These are phyloP conservation scores for Drepana falcataria DNA, from an alignment of 2,888 invertebrate genomes.

Conservation along the genomic window DNA sequence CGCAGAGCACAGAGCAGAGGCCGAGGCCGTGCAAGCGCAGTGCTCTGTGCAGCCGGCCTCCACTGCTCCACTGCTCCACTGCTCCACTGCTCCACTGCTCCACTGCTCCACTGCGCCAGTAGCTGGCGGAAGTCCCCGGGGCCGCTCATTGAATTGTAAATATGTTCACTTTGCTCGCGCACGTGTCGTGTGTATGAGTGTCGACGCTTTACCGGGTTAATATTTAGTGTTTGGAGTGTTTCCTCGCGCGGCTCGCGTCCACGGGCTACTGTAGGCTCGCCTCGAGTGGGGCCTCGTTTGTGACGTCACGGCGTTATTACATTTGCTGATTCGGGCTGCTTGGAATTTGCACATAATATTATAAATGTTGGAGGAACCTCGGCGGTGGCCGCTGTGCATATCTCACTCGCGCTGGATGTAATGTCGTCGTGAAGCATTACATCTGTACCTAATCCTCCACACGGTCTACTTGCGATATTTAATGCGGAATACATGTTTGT, in stretches of 20 bases:
- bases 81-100: too few relatives aligned
- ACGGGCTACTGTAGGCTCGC: background rate
- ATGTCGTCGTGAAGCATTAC: constrained; percentile 17
- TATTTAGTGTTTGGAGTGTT: constrained; percentile 1
- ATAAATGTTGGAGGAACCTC: constrained; percentile 17
- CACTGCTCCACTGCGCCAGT: too few relatives aligned
- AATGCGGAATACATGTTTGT: background rate
- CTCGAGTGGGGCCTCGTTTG: constrained; percentile 12
- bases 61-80: too few relatives aligned
- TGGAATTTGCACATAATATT: constrained; percentile 23
- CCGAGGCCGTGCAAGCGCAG: too few relatives aligned
- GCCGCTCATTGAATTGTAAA: constrained; percentile 28
- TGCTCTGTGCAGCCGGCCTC: too few relatives aligned
- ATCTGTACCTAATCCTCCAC: constrained; percentile 1
- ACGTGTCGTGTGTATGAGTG: background rate
- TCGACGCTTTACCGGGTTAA: constrained; percentile 8
- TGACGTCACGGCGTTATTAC: constrained; percentile 8
- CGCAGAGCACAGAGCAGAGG: too few relatives aligned
- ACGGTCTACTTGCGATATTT: constrained; percentile 1
- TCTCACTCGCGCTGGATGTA: constrained; percentile 16
- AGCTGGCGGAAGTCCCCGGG: background rate
- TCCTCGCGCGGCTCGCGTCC: background rate
- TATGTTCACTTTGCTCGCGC: constrained; percentile 15
- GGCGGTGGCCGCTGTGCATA: constrained; percentile 8
- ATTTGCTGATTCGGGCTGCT: constrained; percentile 17